Evolutionary conservation across 2,797 vertebrate genomes (phyloP).

Genomic region (Atherinosoma microstoma): DNA sequence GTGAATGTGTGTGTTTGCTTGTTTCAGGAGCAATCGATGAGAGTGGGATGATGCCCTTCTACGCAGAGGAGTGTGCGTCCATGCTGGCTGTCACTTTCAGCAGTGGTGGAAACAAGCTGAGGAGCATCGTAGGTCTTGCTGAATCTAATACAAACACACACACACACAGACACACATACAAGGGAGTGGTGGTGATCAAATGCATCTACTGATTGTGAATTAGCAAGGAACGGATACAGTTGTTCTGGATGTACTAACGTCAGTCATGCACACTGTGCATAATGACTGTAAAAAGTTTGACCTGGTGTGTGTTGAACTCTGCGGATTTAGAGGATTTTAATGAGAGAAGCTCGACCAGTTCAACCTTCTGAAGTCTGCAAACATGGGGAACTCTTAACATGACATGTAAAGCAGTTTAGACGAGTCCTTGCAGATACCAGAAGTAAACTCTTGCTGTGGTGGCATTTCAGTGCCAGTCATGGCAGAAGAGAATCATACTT

Average conservation of each 20-base stretch:
- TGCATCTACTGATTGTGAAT: background rate
- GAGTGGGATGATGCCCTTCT: slow-evolving; percentile 92
- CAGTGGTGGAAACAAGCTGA: slow-evolving; percentile 87
- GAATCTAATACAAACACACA: background rate
- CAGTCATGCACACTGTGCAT: background rate
- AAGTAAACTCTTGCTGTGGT: too few species aligned
- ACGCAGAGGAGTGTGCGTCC: slow-evolving; percentile 95
- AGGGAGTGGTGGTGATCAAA: background rate
- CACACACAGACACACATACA: background rate
- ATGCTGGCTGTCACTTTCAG: slow-evolving; percentile 98
- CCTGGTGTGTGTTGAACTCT: background rate
- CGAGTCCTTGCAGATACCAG: too few species aligned
- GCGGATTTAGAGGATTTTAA: background rate
- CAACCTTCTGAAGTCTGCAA: background rate
- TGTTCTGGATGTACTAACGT: background rate
- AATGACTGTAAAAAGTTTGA: background rate
- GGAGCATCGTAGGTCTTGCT: slow-evolving; percentile 91
- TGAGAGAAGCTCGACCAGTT: background rate
- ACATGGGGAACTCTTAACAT: background rate
- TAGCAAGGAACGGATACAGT: background rate
- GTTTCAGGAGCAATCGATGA: slow-evolving; percentile 93
- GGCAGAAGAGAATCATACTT: background rate
- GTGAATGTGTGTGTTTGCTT: slow-evolving; percentile 14
- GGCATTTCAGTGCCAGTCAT: too few species aligned
- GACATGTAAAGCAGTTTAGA: background rate